Conservation (phyloP, 2,113 vertebrate genomes). For the Phrynosoma platyrhinos region DNA sequence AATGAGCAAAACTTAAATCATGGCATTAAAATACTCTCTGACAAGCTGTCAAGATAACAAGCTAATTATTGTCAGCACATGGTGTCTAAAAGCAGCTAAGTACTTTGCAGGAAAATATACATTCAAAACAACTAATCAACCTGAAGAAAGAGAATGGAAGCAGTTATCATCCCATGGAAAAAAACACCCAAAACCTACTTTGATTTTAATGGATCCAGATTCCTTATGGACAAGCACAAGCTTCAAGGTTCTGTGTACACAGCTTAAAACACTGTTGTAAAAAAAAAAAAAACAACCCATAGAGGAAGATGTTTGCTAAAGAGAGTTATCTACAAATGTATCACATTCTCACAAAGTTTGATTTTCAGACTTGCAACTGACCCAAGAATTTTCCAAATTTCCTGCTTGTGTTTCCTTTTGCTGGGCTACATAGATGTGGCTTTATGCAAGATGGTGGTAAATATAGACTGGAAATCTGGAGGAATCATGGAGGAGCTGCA, state of each 20-base stretch:
- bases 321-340: not conserved
- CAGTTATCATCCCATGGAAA: not conserved
- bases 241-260: not conserved
- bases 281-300: not conserved
- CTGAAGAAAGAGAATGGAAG: not conserved
- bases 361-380: not conserved
- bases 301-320: not conserved
- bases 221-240: not conserved
- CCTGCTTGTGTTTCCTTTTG: not conserved
- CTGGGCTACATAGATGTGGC: not conserved
- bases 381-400: not conserved
- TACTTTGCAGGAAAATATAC: conserved; percentile 9
- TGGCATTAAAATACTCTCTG: conserved; percentile 22
- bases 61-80: conserved; percentile 28
- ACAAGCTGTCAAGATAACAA: conserved; percentile 41
- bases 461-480: not conserved
- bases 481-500: not conserved
- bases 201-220: not conserved
- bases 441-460: not conserved
- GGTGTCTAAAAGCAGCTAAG: conserved; percentile 16
- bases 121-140: conserved; percentile 28
- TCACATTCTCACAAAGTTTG: not conserved
- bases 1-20: conserved; percentile 39
- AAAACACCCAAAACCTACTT: not conserved
- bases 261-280: not conserved